Percentiles rank a stretch among this genome's conserved stretches.
These are phyloP conservation scores for Elaphurus davidianus DNA, from an alignment of 2,113 vertebrate genomes.

Conservation along the genomic window DNA sequence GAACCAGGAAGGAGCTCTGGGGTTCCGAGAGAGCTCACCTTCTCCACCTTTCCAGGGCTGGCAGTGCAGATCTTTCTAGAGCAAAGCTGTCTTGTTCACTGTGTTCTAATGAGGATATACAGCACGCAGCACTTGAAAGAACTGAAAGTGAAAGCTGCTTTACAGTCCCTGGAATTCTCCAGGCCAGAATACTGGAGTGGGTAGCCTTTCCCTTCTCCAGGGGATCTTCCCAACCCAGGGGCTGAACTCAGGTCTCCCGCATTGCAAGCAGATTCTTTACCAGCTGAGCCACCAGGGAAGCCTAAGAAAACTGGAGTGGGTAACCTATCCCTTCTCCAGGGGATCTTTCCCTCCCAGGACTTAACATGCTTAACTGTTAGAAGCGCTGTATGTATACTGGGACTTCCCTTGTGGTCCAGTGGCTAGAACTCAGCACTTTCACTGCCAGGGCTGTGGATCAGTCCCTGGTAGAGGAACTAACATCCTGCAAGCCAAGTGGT, in stretches of 20 bases:
- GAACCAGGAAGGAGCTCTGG: background rate
- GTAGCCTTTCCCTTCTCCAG: background rate
- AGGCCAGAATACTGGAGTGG: background rate
- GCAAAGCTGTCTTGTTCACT: background rate
- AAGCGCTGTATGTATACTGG: background rate
- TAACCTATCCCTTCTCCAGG: background rate
- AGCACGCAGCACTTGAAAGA: background rate
- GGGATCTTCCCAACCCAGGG: background rate
- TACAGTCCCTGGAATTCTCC: background rate
- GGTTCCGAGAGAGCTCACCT: background rate
- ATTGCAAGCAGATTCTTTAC: background rate
- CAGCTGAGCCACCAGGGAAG: background rate
- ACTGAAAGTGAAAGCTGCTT: background rate
- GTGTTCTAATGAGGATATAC: background rate
- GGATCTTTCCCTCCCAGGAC: background rate
- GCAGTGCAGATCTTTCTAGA: background rate
- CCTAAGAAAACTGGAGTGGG: background rate
- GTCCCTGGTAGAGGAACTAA: background rate
- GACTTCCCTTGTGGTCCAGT: background rate
- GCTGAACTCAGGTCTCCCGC: background rate
- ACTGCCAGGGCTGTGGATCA: background rate
- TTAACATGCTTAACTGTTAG: background rate
- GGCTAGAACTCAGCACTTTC: background rate
- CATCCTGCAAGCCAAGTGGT: background rate
- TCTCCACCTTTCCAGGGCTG: background rate